Conservation (phyloP, 2,113 vertebrate species). For the Lota lota region DNA sequence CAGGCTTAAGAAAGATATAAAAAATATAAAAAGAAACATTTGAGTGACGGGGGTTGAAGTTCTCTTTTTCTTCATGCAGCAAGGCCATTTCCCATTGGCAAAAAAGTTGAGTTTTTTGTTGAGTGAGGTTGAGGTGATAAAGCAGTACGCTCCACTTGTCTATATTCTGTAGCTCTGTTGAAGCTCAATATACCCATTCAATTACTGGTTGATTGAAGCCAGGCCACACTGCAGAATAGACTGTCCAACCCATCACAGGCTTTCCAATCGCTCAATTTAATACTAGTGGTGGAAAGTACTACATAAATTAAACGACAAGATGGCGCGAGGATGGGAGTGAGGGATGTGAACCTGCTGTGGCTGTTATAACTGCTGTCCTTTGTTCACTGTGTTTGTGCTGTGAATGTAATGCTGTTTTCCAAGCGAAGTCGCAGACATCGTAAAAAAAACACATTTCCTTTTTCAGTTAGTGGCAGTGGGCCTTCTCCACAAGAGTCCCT, state of each 20-base stretch:
- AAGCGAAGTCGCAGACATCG: too few relatives aligned
- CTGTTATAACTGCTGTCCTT: too few relatives aligned
- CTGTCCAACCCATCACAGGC: slow-evolving; percentile 37
- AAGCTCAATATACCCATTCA: slow-evolving; percentile 64
- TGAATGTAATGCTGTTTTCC: too few relatives aligned
- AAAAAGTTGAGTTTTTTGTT: slow-evolving; percentile 11
- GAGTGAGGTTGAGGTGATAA: slow-evolving; percentile 2
- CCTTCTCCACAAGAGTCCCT: too few relatives aligned
- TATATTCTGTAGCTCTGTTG: slow-evolving; percentile 36
- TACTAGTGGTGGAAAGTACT: slow-evolving; percentile 25
- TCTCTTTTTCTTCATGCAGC: too few relatives aligned
- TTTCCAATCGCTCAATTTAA: slow-evolving; percentile 58
- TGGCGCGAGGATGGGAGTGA: too few relatives aligned
- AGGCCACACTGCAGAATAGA: slow-evolving; percentile 35
- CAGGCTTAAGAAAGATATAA: slow-evolving; percentile 28
- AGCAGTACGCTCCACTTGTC: slow-evolving; percentile 36
- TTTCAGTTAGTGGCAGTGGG: too few relatives aligned
- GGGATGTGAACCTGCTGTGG: too few relatives aligned
- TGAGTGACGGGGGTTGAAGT: neutral
- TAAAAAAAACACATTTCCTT: too few relatives aligned
- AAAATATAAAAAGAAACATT: neutral
- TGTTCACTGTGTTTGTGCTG: too few relatives aligned
- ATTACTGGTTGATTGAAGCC: slow-evolving; percentile 62
- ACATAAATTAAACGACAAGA: slow-evolving; percentile 19
- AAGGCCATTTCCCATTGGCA: neutral